Evolutionary conservation across 2,113 vertebrate species (phyloP).

Genomic region (Phoxinus phoxinus): DNA sequence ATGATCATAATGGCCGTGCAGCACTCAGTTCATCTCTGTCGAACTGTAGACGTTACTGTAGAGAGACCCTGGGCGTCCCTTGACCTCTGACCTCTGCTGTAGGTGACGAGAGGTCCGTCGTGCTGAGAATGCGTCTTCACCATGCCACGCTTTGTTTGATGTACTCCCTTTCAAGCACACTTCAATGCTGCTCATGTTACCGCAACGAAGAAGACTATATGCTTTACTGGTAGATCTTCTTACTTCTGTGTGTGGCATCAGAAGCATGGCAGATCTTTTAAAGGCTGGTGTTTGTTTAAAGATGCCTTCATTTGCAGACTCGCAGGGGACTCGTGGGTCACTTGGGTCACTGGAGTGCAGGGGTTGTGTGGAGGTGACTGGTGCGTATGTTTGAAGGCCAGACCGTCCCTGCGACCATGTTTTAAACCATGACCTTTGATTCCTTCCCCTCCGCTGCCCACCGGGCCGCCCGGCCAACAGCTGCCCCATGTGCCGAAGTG

Average conservation of each 20-base stretch:
- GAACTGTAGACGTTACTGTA: not conserved
- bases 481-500: slow-evolving; percentile 52
- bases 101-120: not conserved
- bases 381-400: slow-evolving; percentile 55
- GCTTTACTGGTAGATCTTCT: not conserved
- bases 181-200: not conserved
- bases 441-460: slow-evolving; percentile 26
- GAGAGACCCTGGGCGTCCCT: not conserved
- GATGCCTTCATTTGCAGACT: slow-evolving; percentile 32
- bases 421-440: slow-evolving; percentile 70
- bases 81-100: slow-evolving; percentile 43
- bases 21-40: not conserved
- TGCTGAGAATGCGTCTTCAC: not conserved
- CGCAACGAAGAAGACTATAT: not conserved
- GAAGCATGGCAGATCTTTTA: not conserved
- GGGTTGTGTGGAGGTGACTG: slow-evolving; percentile 47
- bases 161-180: not conserved
- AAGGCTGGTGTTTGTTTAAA: slow-evolving; percentile 54
- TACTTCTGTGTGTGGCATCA: not conserved
- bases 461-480: slow-evolving; percentile 39
- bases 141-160: slow-evolving; percentile 7
- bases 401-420: slow-evolving; percentile 57
- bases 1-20: not conserved
- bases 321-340: slow-evolving; percentile 26
- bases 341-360: slow-evolving; percentile 45